Evolutionary conservation across 2,797 vertebrate species (phyloP), one percentile per base, ranked within the genome.

Genomic region (Protosalanx chinensis): DNA sequence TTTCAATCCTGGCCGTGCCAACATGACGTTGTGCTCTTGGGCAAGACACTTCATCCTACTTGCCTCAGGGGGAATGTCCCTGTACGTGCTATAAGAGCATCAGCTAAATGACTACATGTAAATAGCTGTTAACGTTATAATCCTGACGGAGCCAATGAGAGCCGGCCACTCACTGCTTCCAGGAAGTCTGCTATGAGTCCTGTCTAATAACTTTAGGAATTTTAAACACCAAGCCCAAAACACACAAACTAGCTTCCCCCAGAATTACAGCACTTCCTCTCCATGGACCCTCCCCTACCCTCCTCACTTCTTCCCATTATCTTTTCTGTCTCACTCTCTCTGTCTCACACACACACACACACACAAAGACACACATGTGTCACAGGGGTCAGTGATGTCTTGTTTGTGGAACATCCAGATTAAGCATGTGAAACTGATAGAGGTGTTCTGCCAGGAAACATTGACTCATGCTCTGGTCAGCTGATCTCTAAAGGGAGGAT

Each of bases 361-460:
- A 18, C 3, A 49, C 46, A 49, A 15, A 53, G 16, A 56, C 51
- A 56, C 51, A 53, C 18, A 5, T n/a, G 18, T n/a, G 30, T 2
- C 20, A 18, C 56, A n/a, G 3, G 23, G 23, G 23, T 27, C 23
- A 27, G 23, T 27, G 23, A 29, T 10, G 15, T 29, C 5, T 5
- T 27, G 4, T 27, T 8, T 60, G 20, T 29, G 27, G 4, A 23
- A 61, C 8, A 13, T 13, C 46, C 4, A 16, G 1, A 18, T 41
- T 67, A 30, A 53, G 20, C 29, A 29, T 8, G 49, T 53, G 30
- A 67, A 67, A 23, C 41, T 30, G 46, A 18, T 29, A 4, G 65
- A 63, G 15, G 32, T 33, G 15, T 16, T 5, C 65, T 53, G 41
- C 46, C 65, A 67, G 49, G 65, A 67, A 53, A 53, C 20, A 67